Evolutionary conservation across 2,113 vertebrate genomes (phyloP).

Genomic region (Murina feae): DNA sequence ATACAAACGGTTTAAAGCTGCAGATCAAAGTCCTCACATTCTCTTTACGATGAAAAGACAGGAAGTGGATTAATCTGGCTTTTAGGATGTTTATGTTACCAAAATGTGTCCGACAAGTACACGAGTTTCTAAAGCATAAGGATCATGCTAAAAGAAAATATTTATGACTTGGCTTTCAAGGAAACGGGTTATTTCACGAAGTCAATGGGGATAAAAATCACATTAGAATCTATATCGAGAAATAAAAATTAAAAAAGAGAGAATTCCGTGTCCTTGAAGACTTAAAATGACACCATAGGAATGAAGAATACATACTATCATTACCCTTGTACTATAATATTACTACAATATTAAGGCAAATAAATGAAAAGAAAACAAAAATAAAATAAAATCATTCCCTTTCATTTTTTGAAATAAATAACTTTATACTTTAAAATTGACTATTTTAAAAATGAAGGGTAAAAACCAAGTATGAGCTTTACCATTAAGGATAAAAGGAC

Average conservation of each 20-base stretch:
- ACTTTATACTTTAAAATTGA: not conserved
- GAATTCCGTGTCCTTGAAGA: not conserved
- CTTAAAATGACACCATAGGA: not conserved
- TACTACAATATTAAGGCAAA: constrained; percentile 5
- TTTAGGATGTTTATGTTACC: constrained; percentile 49
- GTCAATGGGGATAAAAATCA: not conserved
- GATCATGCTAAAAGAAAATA: constrained; percentile 17
- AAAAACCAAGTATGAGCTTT: not conserved
- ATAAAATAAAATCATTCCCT: not conserved
- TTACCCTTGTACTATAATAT: not conserved
- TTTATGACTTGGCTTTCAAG: constrained; percentile 24
- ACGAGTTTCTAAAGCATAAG: constrained; percentile 26
- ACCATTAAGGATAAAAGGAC: not conserved
- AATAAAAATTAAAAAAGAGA: not conserved
- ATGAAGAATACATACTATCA: not conserved
- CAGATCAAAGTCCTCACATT: constrained; percentile 17
- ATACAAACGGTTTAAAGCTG: constrained; percentile 46
- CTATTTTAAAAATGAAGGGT: not conserved
- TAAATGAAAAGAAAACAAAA: not conserved
- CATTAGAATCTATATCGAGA: constrained; percentile 2
- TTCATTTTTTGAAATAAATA: not conserved
- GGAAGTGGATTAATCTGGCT: constrained; percentile 42
- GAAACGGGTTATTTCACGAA: constrained; percentile 2
- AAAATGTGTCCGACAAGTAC: constrained; percentile 19
- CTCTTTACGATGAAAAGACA: constrained; percentile 22